These are phyloP conservation scores for Scaptomyza caliginosa DNA, from an alignment of 2,888 invertebrate species.

Conservation along the genomic window DNA sequence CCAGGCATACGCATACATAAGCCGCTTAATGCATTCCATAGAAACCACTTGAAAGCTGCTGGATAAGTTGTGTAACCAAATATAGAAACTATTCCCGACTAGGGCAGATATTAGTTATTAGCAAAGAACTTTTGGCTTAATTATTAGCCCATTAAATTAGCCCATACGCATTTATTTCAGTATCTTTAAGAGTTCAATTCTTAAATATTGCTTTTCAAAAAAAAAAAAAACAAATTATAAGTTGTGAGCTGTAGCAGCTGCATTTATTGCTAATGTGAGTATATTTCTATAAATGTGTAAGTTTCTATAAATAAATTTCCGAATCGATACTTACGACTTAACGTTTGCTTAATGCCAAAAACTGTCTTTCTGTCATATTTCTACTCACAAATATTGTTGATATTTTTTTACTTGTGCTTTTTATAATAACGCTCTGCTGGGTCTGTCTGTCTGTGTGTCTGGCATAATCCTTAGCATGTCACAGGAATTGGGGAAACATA, in stretches of 20 bases:
- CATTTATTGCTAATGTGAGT: neutral
- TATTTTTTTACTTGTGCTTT: conserved; percentile 4
- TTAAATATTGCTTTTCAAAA: neutral
- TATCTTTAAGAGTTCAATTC: neutral
- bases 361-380: conserved; percentile 15
- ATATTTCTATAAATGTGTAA: neutral
- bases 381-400: conserved; percentile 32
- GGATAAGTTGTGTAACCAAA: neutral
- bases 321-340: neutral
- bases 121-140: neutral
- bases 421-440: neutral
- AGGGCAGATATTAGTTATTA: neutral
- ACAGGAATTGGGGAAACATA: neutral
- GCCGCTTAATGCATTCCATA: conserved; percentile 1
- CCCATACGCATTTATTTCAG: too few relatives aligned
- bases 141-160: neutral
- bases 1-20: conserved; percentile 1
- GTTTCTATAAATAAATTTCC: neutral
- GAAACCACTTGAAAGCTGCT: neutral
- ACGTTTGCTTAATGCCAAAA: conserved; percentile 31
- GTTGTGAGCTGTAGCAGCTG: neutral
- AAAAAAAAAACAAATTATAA: neutral
- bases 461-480: neutral
- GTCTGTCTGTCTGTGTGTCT: neutral
- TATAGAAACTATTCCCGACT: neutral